Evolutionary conservation across 2,888 invertebrate genomes (phyloP), one percentile per base, ranked within the genome.

Genomic region (Caenorhabditis panamensis): DNA sequence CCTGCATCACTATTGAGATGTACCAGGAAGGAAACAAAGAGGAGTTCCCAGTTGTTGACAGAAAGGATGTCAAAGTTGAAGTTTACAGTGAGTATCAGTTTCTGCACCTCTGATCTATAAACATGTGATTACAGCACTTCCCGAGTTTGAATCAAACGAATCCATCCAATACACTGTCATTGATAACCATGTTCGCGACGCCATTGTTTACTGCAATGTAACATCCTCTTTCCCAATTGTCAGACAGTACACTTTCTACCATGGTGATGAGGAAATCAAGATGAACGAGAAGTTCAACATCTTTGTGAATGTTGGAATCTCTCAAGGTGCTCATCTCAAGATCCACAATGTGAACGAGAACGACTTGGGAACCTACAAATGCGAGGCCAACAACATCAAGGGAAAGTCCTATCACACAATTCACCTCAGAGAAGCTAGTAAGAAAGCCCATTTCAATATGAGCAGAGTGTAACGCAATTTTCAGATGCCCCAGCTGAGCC

Each of bases 341-440:
- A 88, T 89, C 51, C 73, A 79, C 20, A 67, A 86, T 59, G 86
- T 89, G 0, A 75, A 86, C 36, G 83, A 84, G 13, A 84, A 84
- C 8, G 89, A 89, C 59, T 84, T 87, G 62, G 87, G 85, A 22
- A 80, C 82, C 24, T 89, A 89, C 67, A 79, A 82, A 20, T 89
- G 89, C 72, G 88, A 88, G 41, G 89, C 86, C 13, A 88, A 84
- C 84, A 89, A 89, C 66, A 85, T 87, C 77, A 88, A 88, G 56
- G 84, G 88, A 16, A 86, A 83, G 37, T 75, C 83, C 8, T 76
- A 73, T 13, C 88, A 87, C 59, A 82, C 71, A 22, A 84, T 88
- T 49, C 81, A 86, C 37, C 83, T 89, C 24, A 84, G 85, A 69
- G 85, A 84, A 81, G 87, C 89, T 54, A 85, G 86, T 86, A 13